These are phyloP conservation scores for Aphaenogaster ashmeadi DNA, from an alignment of 1,140 invertebrate genomes.

Conservation along the genomic window DNA sequence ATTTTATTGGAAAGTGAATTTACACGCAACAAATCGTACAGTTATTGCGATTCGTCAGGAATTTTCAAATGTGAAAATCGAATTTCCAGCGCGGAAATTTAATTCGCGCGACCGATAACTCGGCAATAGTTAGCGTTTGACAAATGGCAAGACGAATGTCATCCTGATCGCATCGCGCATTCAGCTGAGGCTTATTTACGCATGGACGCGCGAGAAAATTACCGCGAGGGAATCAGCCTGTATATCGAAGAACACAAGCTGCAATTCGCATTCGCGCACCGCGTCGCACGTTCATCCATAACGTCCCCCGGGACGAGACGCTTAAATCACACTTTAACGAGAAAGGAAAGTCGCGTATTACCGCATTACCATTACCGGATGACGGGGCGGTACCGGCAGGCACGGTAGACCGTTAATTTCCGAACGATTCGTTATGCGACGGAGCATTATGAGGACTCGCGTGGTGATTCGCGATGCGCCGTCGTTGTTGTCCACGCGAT, in stretches of 20 bases:
- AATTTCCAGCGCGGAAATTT: neutral
- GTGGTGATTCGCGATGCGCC: slow-evolving; percentile 51
- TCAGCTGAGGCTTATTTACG: slow-evolving; percentile 45
- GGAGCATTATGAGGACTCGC: slow-evolving; percentile 25
- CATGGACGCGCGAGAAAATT: slow-evolving; percentile 54
- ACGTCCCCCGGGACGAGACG: slow-evolving; percentile 41
- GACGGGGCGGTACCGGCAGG: slow-evolving; percentile 54
- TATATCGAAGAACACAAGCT: slow-evolving; percentile 22
- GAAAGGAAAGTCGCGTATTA: slow-evolving; percentile 73
- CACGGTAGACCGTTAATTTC: slow-evolving; percentile 74
- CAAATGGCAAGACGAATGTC: slow-evolving; percentile 42
- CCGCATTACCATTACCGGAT: slow-evolving; percentile 48
- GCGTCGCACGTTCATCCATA: slow-evolving; percentile 58
- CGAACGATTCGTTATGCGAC: slow-evolving; percentile 77
- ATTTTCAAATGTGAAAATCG: slow-evolving; percentile 32
- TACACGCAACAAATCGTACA: neutral
- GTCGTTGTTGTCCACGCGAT: slow-evolving; percentile 52
- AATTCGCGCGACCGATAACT: slow-evolving; percentile 13
- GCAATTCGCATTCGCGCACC: slow-evolving; percentile 41
- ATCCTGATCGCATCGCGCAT: slow-evolving; percentile 16
- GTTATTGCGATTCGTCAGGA: neutral
- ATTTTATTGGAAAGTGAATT: slow-evolving; percentile 8
- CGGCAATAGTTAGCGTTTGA: slow-evolving; percentile 44
- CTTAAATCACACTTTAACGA: slow-evolving; percentile 77
- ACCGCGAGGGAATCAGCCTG: slow-evolving; percentile 34